phyloP scores from a whole-genome alignment of 2,888 invertebrate genomes.

The Prenolepis imparis region DNA sequence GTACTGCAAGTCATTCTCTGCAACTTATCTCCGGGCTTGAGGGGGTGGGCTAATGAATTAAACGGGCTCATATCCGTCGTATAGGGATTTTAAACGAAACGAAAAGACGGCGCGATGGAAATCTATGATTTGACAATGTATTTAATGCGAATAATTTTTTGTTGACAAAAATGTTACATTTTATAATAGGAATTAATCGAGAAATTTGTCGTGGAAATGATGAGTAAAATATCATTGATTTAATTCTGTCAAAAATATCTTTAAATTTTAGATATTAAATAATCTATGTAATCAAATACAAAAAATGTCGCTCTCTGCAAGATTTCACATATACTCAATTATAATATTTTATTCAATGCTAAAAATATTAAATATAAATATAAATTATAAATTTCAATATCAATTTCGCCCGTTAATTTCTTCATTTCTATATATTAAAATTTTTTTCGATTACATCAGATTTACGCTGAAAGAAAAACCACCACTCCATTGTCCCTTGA shows the following conservation, averaged over 20 bases:
- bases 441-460: background rate
- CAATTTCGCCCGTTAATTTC: background rate
- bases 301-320: background rate
- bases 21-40: slow-evolving; percentile 16
- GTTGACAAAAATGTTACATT: background rate
- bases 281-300: background rate
- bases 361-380: background rate
- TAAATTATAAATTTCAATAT: background rate
- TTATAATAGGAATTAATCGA: background rate
- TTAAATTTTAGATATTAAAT: background rate
- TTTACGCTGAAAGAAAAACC: slow-evolving; percentile 29
- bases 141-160: background rate
- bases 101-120: background rate
- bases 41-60: slow-evolving; percentile 38
- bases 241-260: background rate
- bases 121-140: background rate
- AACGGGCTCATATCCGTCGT: background rate
- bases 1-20: slow-evolving; percentile 12
- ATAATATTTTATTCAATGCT: no score
- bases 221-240: background rate
- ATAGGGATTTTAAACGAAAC: background rate
- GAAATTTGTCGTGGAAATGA: background rate
- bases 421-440: background rate
- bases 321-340: background rate
- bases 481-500: slow-evolving; percentile 6